Conservation (phyloP, 2,113 vertebrate genomes). For the Dunckerocampus dactyliophorus region DNA sequence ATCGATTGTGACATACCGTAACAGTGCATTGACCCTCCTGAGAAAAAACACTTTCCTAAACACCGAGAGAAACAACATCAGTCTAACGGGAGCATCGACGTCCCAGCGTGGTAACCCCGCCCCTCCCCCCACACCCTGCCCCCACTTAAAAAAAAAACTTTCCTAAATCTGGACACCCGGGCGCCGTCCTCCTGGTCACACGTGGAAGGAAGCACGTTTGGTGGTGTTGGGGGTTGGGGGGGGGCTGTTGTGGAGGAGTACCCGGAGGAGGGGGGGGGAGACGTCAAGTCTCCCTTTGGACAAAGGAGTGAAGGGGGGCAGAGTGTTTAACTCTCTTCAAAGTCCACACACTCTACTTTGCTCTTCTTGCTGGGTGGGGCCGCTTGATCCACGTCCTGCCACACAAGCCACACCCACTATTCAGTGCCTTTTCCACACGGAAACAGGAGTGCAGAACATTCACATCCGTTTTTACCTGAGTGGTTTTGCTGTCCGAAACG, state of each 20-base stretch:
- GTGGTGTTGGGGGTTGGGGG: not conserved
- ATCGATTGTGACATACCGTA: constrained; percentile 76
- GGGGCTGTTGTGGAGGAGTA: not conserved
- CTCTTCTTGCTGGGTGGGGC: constrained; percentile 89
- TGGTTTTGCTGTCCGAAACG: constrained; percentile 80
- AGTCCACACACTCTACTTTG: constrained; percentile 88
- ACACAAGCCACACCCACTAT: not conserved
- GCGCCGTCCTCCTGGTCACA: constrained; percentile 20
- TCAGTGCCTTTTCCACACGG: no score
- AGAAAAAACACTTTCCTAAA: constrained; percentile 72
- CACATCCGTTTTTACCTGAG: constrained; percentile 79
- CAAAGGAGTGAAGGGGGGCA: not conserved
- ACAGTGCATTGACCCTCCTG: constrained; percentile 94
- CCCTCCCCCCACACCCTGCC: constrained; percentile 9
- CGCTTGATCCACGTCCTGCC: constrained; percentile 86
- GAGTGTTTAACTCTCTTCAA: constrained; percentile 84
- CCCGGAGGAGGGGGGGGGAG: not conserved
- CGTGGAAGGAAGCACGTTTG: constrained; percentile 51
- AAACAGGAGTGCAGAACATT: no score
- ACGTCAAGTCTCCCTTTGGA: constrained; percentile 40
- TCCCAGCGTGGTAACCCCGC: not conserved
- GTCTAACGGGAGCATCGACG: not conserved
- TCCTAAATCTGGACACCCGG: constrained; percentile 26
- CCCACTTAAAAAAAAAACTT: constrained; percentile 1
- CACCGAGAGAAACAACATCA: constrained; percentile 71